Evolutionary conservation across 1,140 invertebrate species (phyloP).

Genomic region (Drosophila obscura): DNA sequence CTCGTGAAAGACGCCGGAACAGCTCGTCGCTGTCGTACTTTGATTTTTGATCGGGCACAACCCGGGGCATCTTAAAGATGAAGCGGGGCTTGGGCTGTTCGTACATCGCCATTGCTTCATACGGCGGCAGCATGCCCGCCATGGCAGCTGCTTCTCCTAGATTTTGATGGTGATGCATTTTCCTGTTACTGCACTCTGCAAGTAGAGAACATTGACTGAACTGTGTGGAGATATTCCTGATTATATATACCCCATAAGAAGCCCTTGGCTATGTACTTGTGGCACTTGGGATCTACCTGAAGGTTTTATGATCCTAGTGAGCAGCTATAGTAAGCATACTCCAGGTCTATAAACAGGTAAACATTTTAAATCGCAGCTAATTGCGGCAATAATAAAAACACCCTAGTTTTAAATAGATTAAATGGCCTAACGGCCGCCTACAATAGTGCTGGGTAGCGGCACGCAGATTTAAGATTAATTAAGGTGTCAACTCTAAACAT

Average conservation of each 20-base stretch:
- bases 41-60: conserved; percentile 96
- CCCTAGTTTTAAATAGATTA: not conserved
- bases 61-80: conserved; percentile 97
- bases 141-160: conserved; percentile 43
- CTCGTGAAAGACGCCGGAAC: conserved; percentile 95
- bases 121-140: conserved; percentile 56
- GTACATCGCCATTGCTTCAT: conserved; percentile 86
- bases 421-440: not conserved
- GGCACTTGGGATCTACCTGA: no score
- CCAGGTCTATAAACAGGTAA: not conserved
- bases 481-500: conserved; percentile 3
- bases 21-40: conserved; percentile 98
- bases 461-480: not conserved
- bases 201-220: conserved; percentile 27
- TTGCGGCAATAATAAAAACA: no score
- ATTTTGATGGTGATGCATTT: conserved; percentile 72
- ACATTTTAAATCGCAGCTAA: no score
- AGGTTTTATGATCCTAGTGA: not conserved
- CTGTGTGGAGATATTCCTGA: no score
- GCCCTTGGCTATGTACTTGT: not conserved
- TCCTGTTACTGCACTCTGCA: not conserved
- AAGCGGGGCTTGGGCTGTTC: conserved; percentile 94
- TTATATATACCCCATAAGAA: conserved; percentile 40
- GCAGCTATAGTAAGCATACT: not conserved
- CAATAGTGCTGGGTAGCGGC: conserved; percentile 3